phyloP scores from a whole-genome alignment of 2,113 vertebrate genomes.

The Rousettus leschenaultii region DNA sequence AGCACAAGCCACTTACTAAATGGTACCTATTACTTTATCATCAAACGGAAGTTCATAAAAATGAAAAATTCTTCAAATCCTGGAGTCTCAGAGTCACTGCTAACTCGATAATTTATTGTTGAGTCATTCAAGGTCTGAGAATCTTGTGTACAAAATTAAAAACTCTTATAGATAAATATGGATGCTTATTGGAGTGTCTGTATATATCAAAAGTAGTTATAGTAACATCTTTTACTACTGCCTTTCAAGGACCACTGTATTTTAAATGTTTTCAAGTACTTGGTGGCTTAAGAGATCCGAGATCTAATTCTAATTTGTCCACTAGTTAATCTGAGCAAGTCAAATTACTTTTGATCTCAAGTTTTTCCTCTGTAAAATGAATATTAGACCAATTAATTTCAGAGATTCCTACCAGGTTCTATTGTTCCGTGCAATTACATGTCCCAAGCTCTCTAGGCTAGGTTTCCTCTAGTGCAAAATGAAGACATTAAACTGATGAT shows the following conservation, averaged over 20 bases:
- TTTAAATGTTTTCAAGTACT: neutral
- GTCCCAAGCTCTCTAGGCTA: rapidly evolving
- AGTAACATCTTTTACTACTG: neutral
- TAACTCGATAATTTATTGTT: rapidly evolving
- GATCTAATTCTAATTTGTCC: too few species aligned
- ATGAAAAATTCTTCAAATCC: too few species aligned
- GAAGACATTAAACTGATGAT: neutral
- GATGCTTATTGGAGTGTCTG: neutral
- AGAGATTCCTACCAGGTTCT: neutral
- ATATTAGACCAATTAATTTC: too few species aligned
- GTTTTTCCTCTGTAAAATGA: neutral
- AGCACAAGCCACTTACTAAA: too few species aligned
- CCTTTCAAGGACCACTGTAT: neutral
- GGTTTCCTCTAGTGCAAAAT: too few species aligned
- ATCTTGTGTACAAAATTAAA: neutral
- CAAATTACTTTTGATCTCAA: neutral
- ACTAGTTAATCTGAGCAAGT: neutral
- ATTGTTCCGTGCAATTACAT: rapidly evolving
- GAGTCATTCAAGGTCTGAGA: neutral
- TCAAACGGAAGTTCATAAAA: neutral
- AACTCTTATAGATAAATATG: rapidly evolving
- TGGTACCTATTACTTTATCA: neutral
- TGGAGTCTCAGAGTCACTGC: neutral
- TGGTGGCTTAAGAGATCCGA: neutral
- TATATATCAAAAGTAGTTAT: too few species aligned